Percentiles rank a stretch among this genome's conserved stretches.
Conservation (phyloP, 2,888 invertebrate species). For the Drosophila neoperkinsi region DNA sequence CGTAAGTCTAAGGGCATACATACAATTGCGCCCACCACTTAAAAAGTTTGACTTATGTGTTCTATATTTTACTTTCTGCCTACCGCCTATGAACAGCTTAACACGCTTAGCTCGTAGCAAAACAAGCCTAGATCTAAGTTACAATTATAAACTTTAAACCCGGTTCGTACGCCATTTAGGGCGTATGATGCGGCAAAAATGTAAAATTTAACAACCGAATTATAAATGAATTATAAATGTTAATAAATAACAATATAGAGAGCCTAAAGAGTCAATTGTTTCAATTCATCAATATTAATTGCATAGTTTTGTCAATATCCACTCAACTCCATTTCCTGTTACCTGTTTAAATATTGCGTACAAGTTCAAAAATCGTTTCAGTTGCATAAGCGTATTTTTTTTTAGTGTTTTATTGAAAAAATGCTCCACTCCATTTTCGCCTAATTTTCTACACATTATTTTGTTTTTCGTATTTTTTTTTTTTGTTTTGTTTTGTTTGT, state of each 20-base stretch:
- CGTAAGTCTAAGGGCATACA: constrained; percentile 27
- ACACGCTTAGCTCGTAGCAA: constrained; percentile 69
- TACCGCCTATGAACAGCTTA: constrained; percentile 63
- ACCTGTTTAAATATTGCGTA: not conserved
- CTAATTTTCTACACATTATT: constrained; percentile 76
- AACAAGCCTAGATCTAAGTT: constrained; percentile 62
- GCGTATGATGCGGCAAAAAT: constrained; percentile 50
- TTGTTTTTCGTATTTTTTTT: constrained; percentile 47
- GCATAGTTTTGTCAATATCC: not conserved
- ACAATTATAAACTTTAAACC: constrained; percentile 27
- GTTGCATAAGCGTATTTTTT: constrained; percentile 54
- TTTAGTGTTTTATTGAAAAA: constrained; percentile 79
- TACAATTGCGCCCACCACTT: constrained; percentile 45
- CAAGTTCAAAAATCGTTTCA: constrained; percentile 9
- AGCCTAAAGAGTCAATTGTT: constrained; percentile 26
- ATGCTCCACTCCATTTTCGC: constrained; percentile 78
- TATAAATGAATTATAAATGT: constrained; percentile 76
- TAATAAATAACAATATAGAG: constrained; percentile 70
- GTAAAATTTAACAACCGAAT: constrained; percentile 76
- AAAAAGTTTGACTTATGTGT: constrained; percentile 63
- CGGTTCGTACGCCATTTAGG: constrained; percentile 18
- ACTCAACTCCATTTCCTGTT: not conserved
- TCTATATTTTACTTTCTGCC: constrained; percentile 63
- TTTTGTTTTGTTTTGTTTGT: constrained; percentile 46
- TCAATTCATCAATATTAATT: not conserved